Conservation (phyloP, 2,113 vertebrate species). For the Seriola aureovittata region DNA sequence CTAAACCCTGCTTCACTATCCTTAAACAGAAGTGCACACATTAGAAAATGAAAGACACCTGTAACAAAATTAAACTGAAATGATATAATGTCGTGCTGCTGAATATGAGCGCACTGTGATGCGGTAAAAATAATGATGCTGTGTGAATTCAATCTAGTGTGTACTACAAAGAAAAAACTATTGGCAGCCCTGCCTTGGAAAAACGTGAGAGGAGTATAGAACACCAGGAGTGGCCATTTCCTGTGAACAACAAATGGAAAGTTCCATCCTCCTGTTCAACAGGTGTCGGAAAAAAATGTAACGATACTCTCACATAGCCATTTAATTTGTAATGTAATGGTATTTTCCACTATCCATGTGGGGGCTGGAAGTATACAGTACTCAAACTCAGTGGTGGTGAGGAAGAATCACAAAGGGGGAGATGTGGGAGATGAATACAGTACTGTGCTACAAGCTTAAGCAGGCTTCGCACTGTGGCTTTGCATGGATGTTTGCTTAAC, state of each 20-base stretch:
- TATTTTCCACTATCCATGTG: slow-evolving; percentile 14
- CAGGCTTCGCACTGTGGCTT: slow-evolving; percentile 22
- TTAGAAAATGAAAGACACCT: background rate
- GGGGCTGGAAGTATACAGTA: slow-evolving; percentile 4
- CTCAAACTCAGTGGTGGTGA: slow-evolving; percentile 14
- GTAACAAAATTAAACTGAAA: background rate
- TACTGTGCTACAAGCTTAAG: slow-evolving; percentile 13
- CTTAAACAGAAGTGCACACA: background rate
- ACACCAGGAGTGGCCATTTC: background rate
- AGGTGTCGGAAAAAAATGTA: background rate
- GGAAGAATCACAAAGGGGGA: slow-evolving; percentile 34
- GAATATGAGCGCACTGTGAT: background rate
- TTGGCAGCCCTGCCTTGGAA: background rate
- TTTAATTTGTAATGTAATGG: slow-evolving; percentile 22
- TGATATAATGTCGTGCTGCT: background rate
- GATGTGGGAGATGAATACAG: slow-evolving; percentile 50
- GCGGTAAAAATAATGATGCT: background rate
- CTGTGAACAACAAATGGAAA: background rate
- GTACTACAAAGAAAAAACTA: background rate
- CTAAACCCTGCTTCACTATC: background rate
- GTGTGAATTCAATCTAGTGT: slow-evolving; percentile 5
- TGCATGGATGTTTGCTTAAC: slow-evolving; percentile 51
- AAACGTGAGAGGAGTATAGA: background rate
- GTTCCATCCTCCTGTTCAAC: background rate
- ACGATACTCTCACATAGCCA: background rate